Evolutionary conservation across 2,888 invertebrate species (phyloP), one percentile per base, ranked within the genome.

Genomic region (Eumerus sabulonum): DNA sequence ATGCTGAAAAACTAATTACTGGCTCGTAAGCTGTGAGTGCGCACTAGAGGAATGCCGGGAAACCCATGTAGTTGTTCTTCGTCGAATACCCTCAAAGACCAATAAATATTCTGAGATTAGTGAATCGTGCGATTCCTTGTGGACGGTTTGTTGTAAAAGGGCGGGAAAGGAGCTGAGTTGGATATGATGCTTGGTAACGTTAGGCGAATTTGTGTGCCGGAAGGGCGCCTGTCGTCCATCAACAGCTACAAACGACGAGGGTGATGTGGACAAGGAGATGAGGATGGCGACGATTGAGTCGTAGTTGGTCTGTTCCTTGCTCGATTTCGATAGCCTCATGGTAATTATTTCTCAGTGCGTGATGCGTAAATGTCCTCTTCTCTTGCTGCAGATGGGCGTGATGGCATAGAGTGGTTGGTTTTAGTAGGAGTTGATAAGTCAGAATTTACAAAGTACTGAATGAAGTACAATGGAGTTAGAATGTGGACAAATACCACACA

Each of bases 71-170:
- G 27, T 27, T 27, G 27, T 7, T 27, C 71, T 48, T 70, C 70
- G 76, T 70, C 76, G 71, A 66, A 76, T 71, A 60, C 71, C 76
- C 64, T 72, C 50, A 54, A 67, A 72, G 77, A 63, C 73, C 68
- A 73, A 79, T 79, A 79, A 79, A 73, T 79, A 79, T 73, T 79
- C 77, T 59, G 57, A 79, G 77, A 79, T 79, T 79, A 79, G 73
- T 60, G 63, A 73, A 63, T 79, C 73, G 77, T 79, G 77, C 63
- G 51, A 63, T 68, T 73, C 57, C 27, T 7, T 27, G 27, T 7
- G 7, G 27, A 27, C 27, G 2, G 7, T 2, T 4, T 27, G 27
- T 27, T 27, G 7, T 27, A 27, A 27, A 27, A 51, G 51, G 35
- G 62, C 27, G 27, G 53, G 38, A 36, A 42, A 47, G 67, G 63